Conservation (phyloP, 2,113 vertebrate species). For the Odobenus rosmarus region DNA sequence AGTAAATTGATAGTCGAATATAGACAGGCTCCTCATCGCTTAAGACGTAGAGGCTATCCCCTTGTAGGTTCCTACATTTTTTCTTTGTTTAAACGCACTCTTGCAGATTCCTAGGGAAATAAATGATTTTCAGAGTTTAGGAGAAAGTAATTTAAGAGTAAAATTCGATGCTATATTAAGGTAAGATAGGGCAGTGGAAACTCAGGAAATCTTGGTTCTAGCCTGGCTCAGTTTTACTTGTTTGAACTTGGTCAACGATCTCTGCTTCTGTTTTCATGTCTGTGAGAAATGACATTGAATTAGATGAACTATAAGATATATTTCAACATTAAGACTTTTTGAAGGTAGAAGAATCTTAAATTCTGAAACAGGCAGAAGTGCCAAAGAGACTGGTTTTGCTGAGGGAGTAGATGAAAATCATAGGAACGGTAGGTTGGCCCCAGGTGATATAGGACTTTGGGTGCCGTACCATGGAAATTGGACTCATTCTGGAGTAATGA, state of each 20-base stretch:
- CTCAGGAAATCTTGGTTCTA: neutral
- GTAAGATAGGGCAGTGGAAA: neutral
- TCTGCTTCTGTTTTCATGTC: neutral
- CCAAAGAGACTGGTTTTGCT: neutral
- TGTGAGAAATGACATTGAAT: neutral
- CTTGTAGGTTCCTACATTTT: neutral
- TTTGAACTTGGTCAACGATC: neutral
- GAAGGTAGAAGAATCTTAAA: conserved; percentile 4
- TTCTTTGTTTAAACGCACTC: neutral
- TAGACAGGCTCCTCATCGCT: neutral
- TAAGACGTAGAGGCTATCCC: neutral
- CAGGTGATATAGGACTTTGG: neutral
- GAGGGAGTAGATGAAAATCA: neutral
- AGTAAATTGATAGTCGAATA: neutral
- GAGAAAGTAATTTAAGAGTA: neutral
- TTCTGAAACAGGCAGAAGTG: neutral
- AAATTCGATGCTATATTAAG: neutral
- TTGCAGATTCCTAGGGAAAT: neutral
- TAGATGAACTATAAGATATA: neutral
- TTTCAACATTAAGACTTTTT: conserved; percentile 9
- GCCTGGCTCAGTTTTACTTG: neutral
- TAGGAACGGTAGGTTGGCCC: neutral
- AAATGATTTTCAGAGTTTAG: neutral
- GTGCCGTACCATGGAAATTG: neutral
- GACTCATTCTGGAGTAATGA: neutral